Evolutionary conservation across 2,113 vertebrate genomes (phyloP).

Genomic region (Smithornis capensis): DNA sequence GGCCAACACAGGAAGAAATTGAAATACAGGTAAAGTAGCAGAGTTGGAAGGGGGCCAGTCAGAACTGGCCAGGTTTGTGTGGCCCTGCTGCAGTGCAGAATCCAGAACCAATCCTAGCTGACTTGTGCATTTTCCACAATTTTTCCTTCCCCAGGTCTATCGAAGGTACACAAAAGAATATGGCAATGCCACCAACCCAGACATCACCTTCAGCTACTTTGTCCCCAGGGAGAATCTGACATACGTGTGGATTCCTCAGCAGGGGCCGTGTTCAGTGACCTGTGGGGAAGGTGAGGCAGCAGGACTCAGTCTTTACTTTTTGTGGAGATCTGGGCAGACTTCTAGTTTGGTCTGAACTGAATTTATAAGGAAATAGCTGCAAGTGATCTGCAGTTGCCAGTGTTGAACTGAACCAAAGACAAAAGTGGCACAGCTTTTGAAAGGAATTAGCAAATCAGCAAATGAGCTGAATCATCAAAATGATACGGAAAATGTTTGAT

Average conservation of each 20-base stretch:
- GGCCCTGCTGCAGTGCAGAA: not conserved
- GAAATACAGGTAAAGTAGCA: slow-evolving; percentile 83
- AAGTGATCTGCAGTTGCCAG: not conserved
- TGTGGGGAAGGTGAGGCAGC: slow-evolving; percentile 86
- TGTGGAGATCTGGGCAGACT: not conserved
- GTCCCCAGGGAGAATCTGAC: slow-evolving; percentile 48
- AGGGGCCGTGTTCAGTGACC: slow-evolving; percentile 82
- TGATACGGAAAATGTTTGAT: not conserved
- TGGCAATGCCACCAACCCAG: slow-evolving; percentile 82
- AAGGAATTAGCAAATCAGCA: not conserved
- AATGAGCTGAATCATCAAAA: not conserved
- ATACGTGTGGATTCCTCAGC: slow-evolving; percentile 72
- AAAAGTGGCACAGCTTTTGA: not conserved
- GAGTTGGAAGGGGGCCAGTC: not conserved
- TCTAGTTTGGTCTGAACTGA: not conserved
- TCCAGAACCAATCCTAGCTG: not conserved
- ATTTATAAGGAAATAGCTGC: not conserved
- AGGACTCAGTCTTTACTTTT: not conserved
- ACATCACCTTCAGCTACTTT: slow-evolving; percentile 88
- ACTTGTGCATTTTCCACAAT: not conserved
- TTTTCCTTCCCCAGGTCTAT: slow-evolving; percentile 79
- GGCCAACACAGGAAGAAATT: slow-evolving; percentile 76
- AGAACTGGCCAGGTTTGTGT: not conserved
- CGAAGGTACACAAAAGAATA: slow-evolving; percentile 86
- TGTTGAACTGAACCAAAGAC: not conserved